These are phyloP conservation scores for Ylistrum balloti DNA, from an alignment of 1,140 invertebrate species.

Conservation along the genomic window DNA sequence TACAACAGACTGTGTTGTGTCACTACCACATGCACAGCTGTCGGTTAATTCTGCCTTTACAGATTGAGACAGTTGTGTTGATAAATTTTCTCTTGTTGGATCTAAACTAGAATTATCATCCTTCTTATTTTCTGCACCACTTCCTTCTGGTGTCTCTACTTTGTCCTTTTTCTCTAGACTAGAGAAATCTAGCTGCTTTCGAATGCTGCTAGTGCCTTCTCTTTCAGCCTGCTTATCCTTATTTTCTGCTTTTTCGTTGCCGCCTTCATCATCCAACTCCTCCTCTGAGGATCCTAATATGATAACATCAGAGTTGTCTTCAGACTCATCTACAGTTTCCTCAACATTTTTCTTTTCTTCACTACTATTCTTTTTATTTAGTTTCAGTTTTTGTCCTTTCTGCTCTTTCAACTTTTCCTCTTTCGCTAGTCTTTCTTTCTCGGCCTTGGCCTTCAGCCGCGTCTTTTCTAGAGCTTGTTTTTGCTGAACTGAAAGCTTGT, in stretches of 20 bases:
- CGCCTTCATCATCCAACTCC: neutral
- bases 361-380: neutral
- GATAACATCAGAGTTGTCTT: constrained; percentile 29
- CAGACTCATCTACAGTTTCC: neutral
- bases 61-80: neutral
- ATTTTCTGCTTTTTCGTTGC: neutral
- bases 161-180: neutral
- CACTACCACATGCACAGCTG: neutral
- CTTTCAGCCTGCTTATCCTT: neutral
- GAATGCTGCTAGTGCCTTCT: neutral
- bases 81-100: neutral
- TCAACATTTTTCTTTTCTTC: neutral
- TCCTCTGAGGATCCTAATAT: neutral
- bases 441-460: neutral
- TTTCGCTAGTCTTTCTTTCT: constrained; percentile 48
- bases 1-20: neutral
- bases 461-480: constrained; percentile 39
- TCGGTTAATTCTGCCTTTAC: neutral
- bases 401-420: constrained; percentile 46
- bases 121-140: neutral
- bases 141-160: neutral
- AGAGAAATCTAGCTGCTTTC: neutral
- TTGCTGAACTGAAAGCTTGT: constrained; percentile 38
- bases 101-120: neutral
- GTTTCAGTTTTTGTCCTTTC: neutral